Percentiles rank a stretch among this genome's conserved stretches.
Conservation (phyloP, 2,888 invertebrate genomes). For the Copidosoma aretas region DNA sequence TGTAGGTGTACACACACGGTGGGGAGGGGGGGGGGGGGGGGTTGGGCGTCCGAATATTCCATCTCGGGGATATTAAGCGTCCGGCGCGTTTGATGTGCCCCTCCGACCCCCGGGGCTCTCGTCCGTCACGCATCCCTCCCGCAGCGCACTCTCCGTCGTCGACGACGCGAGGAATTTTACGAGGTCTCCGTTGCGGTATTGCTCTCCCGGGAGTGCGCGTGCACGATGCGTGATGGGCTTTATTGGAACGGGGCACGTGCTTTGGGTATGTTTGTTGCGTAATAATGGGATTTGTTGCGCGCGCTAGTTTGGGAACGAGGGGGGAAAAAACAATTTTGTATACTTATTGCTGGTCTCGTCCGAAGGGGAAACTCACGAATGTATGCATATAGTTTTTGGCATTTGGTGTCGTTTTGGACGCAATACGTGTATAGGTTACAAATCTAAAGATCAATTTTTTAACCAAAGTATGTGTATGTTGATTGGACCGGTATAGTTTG, state of each 20-base stretch:
- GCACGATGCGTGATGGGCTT: background rate
- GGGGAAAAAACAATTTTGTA: no score
- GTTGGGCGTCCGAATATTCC: background rate
- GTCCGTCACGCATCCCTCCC: background rate
- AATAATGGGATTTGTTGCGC: background rate
- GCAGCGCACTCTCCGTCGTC: background rate
- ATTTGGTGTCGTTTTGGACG: no score
- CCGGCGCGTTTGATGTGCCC: background rate
- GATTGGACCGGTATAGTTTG: no score
- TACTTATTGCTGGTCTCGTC: no score
- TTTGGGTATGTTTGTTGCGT: background rate
- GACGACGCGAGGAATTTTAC: background rate
- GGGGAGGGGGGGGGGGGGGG: no score
- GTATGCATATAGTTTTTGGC: background rate
- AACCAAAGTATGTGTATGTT: no score
- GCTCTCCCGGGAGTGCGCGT: no score
- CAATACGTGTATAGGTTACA: no score
- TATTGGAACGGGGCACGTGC: background rate
- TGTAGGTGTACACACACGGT: no score
- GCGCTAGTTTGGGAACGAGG: no score
- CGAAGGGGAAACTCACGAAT: background rate
- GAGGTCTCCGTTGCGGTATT: background rate
- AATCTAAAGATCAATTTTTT: no score
- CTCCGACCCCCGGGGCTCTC: no score
- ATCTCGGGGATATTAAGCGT: background rate